Conservation (phyloP, 2,888 invertebrate species). For the Polydesmus complanatus region DNA sequence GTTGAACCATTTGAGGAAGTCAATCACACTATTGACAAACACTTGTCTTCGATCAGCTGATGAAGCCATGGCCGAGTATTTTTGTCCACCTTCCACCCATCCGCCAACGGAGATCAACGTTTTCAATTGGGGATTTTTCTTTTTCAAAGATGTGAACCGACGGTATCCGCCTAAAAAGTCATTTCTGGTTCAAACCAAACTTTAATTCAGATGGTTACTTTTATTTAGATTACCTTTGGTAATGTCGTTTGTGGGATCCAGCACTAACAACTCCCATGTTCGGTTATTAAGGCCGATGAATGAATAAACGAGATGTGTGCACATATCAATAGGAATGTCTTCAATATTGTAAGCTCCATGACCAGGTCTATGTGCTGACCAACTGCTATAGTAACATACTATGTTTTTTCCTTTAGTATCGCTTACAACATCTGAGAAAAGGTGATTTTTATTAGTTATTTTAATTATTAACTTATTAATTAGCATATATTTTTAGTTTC, state of each 20-base stretch:
- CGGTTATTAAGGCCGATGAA: slow-evolving; percentile 18
- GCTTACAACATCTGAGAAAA: neutral
- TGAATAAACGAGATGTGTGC: slow-evolving; percentile 20
- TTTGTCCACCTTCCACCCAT: slow-evolving; percentile 20
- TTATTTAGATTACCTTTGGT: slow-evolving; percentile 49
- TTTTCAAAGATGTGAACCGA: slow-evolving; percentile 18
- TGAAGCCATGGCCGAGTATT: slow-evolving; percentile 24
- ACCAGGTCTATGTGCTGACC: slow-evolving; percentile 23
- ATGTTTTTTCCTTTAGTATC: slow-evolving; percentile 17
- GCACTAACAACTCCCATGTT: slow-evolving; percentile 19
- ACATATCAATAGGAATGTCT: slow-evolving; percentile 18
- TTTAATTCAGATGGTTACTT: too few relatives aligned
- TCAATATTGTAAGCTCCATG: slow-evolving; percentile 22
- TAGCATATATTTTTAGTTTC: too few relatives aligned
- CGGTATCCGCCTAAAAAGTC: slow-evolving; percentile 20
- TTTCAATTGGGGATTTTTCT: slow-evolving; percentile 19
- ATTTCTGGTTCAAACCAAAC: neutral
- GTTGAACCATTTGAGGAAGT: slow-evolving; percentile 26
- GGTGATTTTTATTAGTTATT: too few relatives aligned
- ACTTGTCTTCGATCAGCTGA: slow-evolving; percentile 24
- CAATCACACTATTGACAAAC: slow-evolving; percentile 29
- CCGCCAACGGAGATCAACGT: slow-evolving; percentile 20
- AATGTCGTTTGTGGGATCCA: slow-evolving; percentile 46
- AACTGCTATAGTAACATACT: slow-evolving; percentile 24
- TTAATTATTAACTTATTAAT: too few relatives aligned